Evolutionary conservation across 2,797 vertebrate species (phyloP).

Genomic region (Xiphorhynchus erythropygius): DNA sequence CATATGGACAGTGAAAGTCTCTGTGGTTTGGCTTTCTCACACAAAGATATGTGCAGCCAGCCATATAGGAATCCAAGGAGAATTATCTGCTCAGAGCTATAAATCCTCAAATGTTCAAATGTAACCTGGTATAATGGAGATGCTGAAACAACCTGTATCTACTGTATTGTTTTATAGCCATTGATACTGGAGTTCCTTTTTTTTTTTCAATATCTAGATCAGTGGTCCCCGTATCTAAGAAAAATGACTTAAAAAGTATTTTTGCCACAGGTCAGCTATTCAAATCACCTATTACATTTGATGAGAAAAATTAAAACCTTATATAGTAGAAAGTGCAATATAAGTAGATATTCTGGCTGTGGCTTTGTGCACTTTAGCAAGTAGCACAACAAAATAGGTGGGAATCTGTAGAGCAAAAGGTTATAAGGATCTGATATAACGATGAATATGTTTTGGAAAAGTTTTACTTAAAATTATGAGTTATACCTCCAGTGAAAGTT

Average conservation of each 20-base stretch:
- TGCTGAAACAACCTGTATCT: neutral
- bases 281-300: neutral
- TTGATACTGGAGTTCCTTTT: neutral
- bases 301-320: neutral
- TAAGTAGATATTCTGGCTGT: neutral
- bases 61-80: neutral
- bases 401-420: neutral
- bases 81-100: slow-evolving; percentile 25
- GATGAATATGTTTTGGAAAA: neutral
- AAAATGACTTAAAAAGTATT: neutral
- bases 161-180: neutral
- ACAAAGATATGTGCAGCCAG: slow-evolving; percentile 20
- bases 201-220: neutral
- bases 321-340: neutral
- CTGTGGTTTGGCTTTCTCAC: slow-evolving; percentile 14
- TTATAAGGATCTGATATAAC: neutral
- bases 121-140: neutral
- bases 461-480: neutral
- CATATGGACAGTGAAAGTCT: slow-evolving; percentile 43
- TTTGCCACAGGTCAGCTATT: neutral
- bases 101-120: slow-evolving; percentile 30
- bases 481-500: neutral
- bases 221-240: neutral
- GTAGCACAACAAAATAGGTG: neutral
- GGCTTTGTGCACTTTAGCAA: neutral